Percentiles rank a stretch among this genome's conserved stretches.
phyloP scores from a whole-genome alignment of 2,888 invertebrate species.

The Liodrosophila aerea region DNA sequence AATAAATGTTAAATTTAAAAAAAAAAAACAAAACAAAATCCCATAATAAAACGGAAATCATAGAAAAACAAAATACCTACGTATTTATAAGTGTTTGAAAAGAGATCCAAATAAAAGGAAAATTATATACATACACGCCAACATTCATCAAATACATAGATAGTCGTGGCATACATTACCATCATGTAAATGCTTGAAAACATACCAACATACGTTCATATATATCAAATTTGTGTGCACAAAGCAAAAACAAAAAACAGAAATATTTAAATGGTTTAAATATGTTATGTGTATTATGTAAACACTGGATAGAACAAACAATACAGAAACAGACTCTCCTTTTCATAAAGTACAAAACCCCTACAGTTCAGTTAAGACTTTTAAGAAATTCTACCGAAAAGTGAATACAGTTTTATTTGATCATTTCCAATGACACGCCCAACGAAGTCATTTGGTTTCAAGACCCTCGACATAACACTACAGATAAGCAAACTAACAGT shows the following conservation, averaged over 20 bases:
- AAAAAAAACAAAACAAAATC: conserved; percentile 9
- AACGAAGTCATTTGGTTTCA: conserved; percentile 76
- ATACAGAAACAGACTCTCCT: conserved; percentile 19
- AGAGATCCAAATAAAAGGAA: conserved; percentile 42
- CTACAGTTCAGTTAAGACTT: conserved; percentile 17
- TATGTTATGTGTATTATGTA: too few relatives aligned
- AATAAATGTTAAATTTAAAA: conserved; percentile 49
- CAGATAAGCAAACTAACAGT: conserved; percentile 21
- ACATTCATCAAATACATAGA: conserved; percentile 4
- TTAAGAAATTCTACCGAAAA: conserved; percentile 40
- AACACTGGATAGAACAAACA: conserved; percentile 1
- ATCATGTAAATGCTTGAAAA: too few relatives aligned
- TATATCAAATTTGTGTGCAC: too few relatives aligned
- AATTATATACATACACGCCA: conserved; percentile 20
- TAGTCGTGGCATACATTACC: too few relatives aligned
- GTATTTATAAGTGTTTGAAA: conserved; percentile 65
- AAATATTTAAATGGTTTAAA: background rate
- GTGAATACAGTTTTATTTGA: conserved; percentile 33
- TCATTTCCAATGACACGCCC: conserved; percentile 42
- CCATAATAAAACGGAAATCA: conserved; percentile 9
- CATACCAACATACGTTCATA: conserved; percentile 19
- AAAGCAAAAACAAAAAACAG: background rate
- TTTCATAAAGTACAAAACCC: conserved; percentile 39
- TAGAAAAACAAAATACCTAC: conserved; percentile 33
- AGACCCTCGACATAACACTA: conserved; percentile 29